A percentile compares a stretch with the other conserved stretches of the same genome.
phyloP scores from a whole-genome alignment of 2,888 invertebrate species.

The Dorcus parallelipipedus region DNA sequence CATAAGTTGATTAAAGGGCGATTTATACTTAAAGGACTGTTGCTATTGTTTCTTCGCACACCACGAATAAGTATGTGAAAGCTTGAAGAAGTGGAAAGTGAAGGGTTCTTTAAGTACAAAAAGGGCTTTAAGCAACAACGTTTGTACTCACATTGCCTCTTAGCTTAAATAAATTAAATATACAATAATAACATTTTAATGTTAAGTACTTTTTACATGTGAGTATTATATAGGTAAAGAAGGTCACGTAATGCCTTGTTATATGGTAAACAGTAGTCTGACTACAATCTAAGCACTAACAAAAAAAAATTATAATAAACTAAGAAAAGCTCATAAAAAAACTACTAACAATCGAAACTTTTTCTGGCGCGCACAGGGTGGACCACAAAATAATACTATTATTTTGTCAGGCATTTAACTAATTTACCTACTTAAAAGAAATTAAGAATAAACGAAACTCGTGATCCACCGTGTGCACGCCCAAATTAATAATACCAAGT shows the following conservation, averaged over 20 bases:
- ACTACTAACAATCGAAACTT: slow-evolving; percentile 11
- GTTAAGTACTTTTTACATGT: slow-evolving; percentile 39
- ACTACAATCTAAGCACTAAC: slow-evolving; percentile 36
- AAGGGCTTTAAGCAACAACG: slow-evolving; percentile 17
- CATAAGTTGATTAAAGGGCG: too few species aligned
- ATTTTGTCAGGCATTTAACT: slow-evolving; percentile 34
- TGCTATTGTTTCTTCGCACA: background rate
- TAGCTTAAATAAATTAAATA: slow-evolving; percentile 30
- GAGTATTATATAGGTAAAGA: slow-evolving; percentile 44
- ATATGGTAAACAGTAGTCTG: slow-evolving; percentile 46
- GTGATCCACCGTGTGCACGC: slow-evolving; percentile 28
- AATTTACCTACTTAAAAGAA: slow-evolving; percentile 7
- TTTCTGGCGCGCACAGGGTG: slow-evolving; percentile 5
- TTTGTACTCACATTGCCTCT: slow-evolving; percentile 40
- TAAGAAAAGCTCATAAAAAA: slow-evolving; percentile 17
- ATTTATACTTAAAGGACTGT: too few species aligned
- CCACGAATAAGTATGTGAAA: too few species aligned
- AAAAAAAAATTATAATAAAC: slow-evolving; percentile 24
- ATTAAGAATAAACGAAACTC: slow-evolving; percentile 22
- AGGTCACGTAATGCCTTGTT: slow-evolving; percentile 47
- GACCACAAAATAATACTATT: slow-evolving; percentile 38
- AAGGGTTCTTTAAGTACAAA: slow-evolving; percentile 14
- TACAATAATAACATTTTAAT: slow-evolving; percentile 28
- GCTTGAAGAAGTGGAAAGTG: too few species aligned
- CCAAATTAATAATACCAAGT: too few species aligned